A percentile compares a stretch with the other conserved stretches of the same genome.
These are phyloP conservation scores for Orchesella cincta DNA, from an alignment of 1,140 invertebrate species.

Conservation along the genomic window DNA sequence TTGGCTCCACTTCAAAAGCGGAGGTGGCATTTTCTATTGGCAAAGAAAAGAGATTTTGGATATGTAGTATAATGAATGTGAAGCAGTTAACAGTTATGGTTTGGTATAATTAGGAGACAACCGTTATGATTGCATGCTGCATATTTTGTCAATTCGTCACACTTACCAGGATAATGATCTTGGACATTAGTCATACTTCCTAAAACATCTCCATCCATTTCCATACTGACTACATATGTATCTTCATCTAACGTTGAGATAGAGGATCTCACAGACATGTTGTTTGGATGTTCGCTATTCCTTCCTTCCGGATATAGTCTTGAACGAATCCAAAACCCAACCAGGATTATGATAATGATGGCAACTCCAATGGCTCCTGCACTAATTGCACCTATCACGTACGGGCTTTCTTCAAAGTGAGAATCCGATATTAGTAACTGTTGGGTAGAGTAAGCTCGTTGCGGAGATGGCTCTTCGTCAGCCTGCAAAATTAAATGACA, in stretches of 20 bases:
- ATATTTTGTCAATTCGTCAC: not conserved
- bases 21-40: too few relatives aligned
- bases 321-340: conserved; percentile 39
- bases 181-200: conserved; percentile 13
- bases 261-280: conserved; percentile 5
- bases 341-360: conserved; percentile 38
- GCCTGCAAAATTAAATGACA: not conserved
- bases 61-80: too few relatives aligned
- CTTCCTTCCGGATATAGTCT: conserved; percentile 2
- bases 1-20: too few relatives aligned
- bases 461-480: not conserved
- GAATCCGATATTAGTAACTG: not conserved
- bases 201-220: conserved; percentile 25
- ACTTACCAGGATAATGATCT: not conserved
- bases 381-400: conserved; percentile 29
- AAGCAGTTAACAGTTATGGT: too few relatives aligned
- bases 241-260: conserved; percentile 24
- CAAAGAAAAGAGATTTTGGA: too few relatives aligned
- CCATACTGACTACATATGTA: not conserved
- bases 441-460: not conserved
- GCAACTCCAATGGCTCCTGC: conserved; percentile 36
- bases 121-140: too few relatives aligned
- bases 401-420: conserved; percentile 31
- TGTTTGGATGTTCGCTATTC: not conserved
- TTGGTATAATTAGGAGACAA: too few relatives aligned